Percentiles rank a stretch among this genome's conserved stretches.
phyloP scores from a whole-genome alignment of 2,888 invertebrate species.

The Apotomis turbidana region DNA sequence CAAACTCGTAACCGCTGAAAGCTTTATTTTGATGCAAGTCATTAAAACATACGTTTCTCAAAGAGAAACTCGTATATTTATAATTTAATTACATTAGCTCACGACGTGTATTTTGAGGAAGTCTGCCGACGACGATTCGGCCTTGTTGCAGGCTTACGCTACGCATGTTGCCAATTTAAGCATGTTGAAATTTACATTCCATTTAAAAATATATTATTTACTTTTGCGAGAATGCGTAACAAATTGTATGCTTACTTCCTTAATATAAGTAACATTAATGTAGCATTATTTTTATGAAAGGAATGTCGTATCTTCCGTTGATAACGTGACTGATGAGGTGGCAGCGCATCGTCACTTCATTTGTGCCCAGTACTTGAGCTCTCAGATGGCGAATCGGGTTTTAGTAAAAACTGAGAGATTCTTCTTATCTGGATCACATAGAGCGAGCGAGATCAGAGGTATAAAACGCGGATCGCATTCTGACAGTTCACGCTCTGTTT shows the following conservation, averaged over 20 bases:
- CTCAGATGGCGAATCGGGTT: too few species aligned
- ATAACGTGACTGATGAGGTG: too few species aligned
- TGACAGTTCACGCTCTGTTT: too few species aligned
- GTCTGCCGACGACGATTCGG: not conserved
- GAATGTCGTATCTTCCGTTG: too few species aligned
- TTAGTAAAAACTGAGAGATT: too few species aligned
- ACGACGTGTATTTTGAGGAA: conserved; percentile 4
- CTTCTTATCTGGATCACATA: too few species aligned
- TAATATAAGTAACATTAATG: too few species aligned
- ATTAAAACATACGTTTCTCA: conserved; percentile 6
- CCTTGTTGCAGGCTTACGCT: not conserved
- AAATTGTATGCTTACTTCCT: not conserved
- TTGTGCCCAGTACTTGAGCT: too few species aligned
- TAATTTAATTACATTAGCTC: conserved; percentile 4
- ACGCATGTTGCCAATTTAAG: not conserved
- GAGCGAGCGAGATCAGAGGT: too few species aligned
- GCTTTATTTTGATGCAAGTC: conserved; percentile 4
- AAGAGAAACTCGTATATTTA: not conserved
- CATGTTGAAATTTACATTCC: conserved; percentile 3
- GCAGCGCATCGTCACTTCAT: too few species aligned
- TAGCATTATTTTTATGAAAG: too few species aligned
- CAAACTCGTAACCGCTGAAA: conserved; percentile 9
- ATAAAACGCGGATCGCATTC: too few species aligned
- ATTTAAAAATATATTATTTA: not conserved
- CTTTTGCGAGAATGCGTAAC: not conserved